Base-by-base conservation (phyloP, 2,888 invertebrate genomes). In the Aradus depressus region DNA sequence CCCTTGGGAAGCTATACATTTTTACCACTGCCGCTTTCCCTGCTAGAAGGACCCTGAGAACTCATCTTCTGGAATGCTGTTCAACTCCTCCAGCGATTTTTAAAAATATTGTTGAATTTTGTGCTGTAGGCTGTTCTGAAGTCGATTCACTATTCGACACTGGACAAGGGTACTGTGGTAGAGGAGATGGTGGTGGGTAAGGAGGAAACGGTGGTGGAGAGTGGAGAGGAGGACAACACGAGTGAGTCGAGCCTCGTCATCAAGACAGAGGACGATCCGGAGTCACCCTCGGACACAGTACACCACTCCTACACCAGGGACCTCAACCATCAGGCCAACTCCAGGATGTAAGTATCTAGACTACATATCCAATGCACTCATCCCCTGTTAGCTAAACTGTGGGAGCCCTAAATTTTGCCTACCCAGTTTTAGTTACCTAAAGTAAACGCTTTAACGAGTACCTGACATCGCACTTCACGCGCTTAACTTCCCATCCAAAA, bases 191-290 rank as follows among this genome's bases (percentile, higher is more conserved):
- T 47, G 1, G 28, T 47, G 5, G 47, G 47, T 1, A 47, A 47
- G 14, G 47, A 47, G 3, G 45, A 45, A 26, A 37, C 45, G 1
- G 41, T 28, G 16, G 31, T 48, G 31, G 26, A 18, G 18, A 16
- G 6, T 4, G 23, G 23, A 3, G 31, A 37, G 3, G 49, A 44
- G 12, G 52, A 52, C 18, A 47, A 52, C 35, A 47, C 52, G 32
- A 49, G 49, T 5, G 45, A 51, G n/a, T 52, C 52, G 22, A 50
- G 49, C 32, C 44, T 55, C 26, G 52, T 55, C 21, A 34, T 50
- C 22, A 51, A 54, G 23, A 50, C 43, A n/a, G 51, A 51, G 28
- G 49, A 41, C 25, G 44, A 28, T 10, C 16, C 48, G 6, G n/a
- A n/a, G n/a, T n/a, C n/a, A n/a, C n/a, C n/a, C n/a, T n/a, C n/a